These are phyloP conservation scores for Grammomys dolichurus DNA, from an alignment of 2,113 vertebrate genomes.

Conservation along the genomic window DNA sequence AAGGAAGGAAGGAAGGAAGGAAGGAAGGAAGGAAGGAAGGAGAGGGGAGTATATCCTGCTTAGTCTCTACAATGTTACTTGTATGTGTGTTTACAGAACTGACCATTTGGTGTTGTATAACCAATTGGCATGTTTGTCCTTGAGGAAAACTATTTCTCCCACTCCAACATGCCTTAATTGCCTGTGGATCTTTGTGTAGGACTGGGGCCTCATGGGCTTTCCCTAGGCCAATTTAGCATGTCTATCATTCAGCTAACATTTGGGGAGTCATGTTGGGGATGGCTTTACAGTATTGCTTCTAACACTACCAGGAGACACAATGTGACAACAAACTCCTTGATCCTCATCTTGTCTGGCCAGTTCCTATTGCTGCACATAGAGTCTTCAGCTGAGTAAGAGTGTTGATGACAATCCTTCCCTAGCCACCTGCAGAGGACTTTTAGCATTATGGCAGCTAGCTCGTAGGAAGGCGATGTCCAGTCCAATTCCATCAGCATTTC, in stretches of 20 bases:
- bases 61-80: not conserved
- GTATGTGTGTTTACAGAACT: not conserved
- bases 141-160: not conserved
- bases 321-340: not conserved
- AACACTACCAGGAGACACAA: not conserved
- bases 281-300: not conserved
- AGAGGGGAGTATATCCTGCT: not conserved
- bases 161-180: not conserved
- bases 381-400: not conserved
- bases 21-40: too few species aligned
- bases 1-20: too few species aligned
- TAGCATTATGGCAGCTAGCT: not conserved
- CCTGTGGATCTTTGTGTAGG: not conserved
- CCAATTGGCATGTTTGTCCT: not conserved
- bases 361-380: not conserved
- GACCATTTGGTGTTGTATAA: not conserved
- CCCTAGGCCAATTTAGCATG: not conserved
- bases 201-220: not conserved
- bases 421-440: not conserved
- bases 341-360: not conserved
- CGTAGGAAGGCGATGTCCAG: too few species aligned
- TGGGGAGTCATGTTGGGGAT: not conserved
- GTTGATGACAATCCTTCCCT: not conserved
- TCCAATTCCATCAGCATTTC: not conserved
- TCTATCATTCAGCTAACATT: not conserved